These are phyloP conservation scores for Epinephelus moara DNA, from an alignment of 2,113 vertebrate species.

Conservation along the genomic window DNA sequence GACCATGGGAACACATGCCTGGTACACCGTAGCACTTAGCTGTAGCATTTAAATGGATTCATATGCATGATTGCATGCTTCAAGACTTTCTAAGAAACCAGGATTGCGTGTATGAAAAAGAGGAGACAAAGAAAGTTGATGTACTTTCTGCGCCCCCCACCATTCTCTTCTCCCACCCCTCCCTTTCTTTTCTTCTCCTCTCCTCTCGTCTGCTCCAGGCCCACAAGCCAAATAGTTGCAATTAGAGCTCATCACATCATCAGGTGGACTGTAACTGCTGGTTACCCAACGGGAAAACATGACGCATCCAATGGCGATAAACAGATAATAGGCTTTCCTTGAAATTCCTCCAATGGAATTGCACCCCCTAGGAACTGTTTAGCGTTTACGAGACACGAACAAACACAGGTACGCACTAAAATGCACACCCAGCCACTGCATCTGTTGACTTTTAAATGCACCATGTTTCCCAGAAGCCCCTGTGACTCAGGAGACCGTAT, in stretches of 20 bases:
- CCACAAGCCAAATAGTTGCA: conserved; percentile 53
- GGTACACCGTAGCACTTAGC: background rate
- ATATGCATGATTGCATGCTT: background rate
- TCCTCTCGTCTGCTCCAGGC: background rate
- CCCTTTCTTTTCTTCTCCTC: background rate
- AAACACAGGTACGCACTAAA: conserved; percentile 64
- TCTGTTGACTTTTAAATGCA: conserved; percentile 79
- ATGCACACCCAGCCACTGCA: conserved; percentile 62
- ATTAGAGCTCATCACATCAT: conserved; percentile 74
- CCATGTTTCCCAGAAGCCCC: conserved; percentile 78
- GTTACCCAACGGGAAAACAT: conserved; percentile 77
- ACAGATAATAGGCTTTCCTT: conserved; percentile 81
- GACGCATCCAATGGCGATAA: conserved; percentile 78
- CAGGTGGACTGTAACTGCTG: conserved; percentile 74
- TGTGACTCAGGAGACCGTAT: conserved; percentile 74
- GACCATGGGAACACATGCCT: background rate
- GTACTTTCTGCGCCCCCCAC: background rate
- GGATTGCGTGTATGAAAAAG: conserved; percentile 6
- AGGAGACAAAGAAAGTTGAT: conserved; percentile 1
- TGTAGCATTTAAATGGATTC: conserved; percentile 15
- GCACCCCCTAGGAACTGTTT: conserved; percentile 72
- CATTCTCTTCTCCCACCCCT: background rate
- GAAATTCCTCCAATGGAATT: conserved; percentile 71
- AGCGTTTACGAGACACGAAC: conserved; percentile 72
- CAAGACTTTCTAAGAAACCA: conserved; percentile 3